phyloP scores from a whole-genome alignment of 2,797 vertebrate species.

The Chromis chromis region DNA sequence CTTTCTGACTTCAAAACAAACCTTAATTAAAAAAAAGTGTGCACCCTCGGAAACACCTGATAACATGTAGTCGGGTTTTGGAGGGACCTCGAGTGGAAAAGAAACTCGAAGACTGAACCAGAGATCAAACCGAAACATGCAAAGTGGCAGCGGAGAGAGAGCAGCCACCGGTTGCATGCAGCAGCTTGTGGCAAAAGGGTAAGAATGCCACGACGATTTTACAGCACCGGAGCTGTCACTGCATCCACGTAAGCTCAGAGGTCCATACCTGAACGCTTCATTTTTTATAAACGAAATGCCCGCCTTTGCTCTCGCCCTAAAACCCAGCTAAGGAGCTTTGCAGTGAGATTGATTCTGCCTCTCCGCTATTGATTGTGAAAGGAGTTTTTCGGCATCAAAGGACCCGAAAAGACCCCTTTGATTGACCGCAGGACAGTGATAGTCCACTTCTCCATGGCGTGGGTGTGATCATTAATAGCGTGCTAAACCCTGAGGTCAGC shows the following conservation, averaged over 20 bases:
- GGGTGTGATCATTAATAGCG: slow-evolving; percentile 69
- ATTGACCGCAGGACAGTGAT: slow-evolving; percentile 64
- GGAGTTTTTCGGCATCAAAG: slow-evolving; percentile 36
- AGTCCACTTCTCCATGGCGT: slow-evolving; percentile 44
- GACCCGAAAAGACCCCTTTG: slow-evolving; percentile 50
- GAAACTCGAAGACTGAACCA: slow-evolving; percentile 15
- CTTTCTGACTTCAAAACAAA: slow-evolving; percentile 73
- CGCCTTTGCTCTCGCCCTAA: slow-evolving; percentile 26
- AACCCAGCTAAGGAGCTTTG: slow-evolving; percentile 33
- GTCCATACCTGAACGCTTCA: slow-evolving; percentile 9
- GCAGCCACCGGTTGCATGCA: slow-evolving; percentile 9
- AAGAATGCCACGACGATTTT: slow-evolving; percentile 31
- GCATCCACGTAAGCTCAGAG: slow-evolving; percentile 12
- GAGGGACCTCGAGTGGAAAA: slow-evolving; percentile 1
- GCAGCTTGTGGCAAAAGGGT: slow-evolving; percentile 42
- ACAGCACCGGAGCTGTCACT: slow-evolving; percentile 3
- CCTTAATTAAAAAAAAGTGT: slow-evolving; percentile 73
- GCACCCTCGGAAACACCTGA: slow-evolving; percentile 50
- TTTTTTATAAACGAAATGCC: not conserved
- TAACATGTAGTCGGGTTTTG: slow-evolving; percentile 25
- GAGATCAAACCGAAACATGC: not conserved
- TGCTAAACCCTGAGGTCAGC: slow-evolving; percentile 64
- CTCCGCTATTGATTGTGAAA: slow-evolving; percentile 49
- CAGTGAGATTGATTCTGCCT: slow-evolving; percentile 41
- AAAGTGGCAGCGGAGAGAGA: slow-evolving; percentile 13